phyloP scores from a whole-genome alignment of 2,113 vertebrate genomes.

The Electrona antarctica region DNA sequence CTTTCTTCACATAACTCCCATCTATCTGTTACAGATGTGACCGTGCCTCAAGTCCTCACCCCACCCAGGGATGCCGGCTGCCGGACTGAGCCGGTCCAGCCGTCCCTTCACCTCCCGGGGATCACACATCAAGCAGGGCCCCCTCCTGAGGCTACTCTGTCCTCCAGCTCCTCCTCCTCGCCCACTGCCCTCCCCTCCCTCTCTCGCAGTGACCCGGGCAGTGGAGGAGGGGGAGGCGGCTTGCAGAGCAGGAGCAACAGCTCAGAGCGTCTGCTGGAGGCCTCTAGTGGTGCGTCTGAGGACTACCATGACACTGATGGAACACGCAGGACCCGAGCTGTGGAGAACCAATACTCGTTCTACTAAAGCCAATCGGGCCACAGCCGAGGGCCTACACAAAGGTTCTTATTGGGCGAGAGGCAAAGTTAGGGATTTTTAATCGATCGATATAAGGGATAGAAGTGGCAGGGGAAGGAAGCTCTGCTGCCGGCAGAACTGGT shows the following conservation, averaged over 20 bases:
- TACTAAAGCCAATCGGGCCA: slow-evolving; percentile 79
- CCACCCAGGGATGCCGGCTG: slow-evolving; percentile 77
- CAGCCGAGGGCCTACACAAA: slow-evolving; percentile 3
- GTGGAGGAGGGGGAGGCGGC: slow-evolving; percentile 47
- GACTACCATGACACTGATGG: slow-evolving; percentile 89
- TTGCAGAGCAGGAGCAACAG: slow-evolving; percentile 88
- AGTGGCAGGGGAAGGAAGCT: slow-evolving; percentile 8
- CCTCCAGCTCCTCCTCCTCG: slow-evolving; percentile 79
- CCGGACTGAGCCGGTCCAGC: slow-evolving; percentile 78
- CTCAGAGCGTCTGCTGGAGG: slow-evolving; percentile 86
- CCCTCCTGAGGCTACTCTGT: slow-evolving; percentile 60
- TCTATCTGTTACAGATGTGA: slow-evolving; percentile 70
- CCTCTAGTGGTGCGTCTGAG: slow-evolving; percentile 73
- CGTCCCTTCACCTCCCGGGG: slow-evolving; percentile 82
- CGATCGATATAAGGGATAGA: background rate
- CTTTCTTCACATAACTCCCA: slow-evolving; percentile 10
- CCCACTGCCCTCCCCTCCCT: slow-evolving; percentile 72
- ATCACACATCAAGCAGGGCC: slow-evolving; percentile 50
- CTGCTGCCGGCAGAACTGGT: slow-evolving; percentile 26
- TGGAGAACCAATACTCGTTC: slow-evolving; percentile 98
- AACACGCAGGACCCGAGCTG: slow-evolving; percentile 85
- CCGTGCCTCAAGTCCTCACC: slow-evolving; percentile 61
- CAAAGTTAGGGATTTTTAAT: slow-evolving; percentile 7
- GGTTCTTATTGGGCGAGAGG: slow-evolving; percentile 15
- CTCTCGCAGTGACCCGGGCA: slow-evolving; percentile 73